Conservation (phyloP, 1,140 invertebrate species). For the Sinonovacula constricta region DNA sequence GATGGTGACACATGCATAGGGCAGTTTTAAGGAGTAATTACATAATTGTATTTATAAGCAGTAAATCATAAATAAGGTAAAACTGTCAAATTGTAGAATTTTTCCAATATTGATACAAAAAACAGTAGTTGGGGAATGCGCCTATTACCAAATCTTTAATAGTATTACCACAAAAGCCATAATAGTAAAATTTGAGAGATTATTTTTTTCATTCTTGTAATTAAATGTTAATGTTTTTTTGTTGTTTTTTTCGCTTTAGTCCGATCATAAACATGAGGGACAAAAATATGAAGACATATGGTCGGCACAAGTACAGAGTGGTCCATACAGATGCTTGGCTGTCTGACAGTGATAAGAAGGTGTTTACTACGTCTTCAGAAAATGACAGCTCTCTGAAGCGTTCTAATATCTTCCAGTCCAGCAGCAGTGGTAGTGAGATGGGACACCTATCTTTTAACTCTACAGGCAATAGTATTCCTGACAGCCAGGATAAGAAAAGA, state of each 20-base stretch:
- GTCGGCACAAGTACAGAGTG: constrained; percentile 40
- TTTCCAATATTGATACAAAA: not conserved
- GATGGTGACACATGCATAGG: no score
- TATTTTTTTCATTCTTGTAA: not conserved
- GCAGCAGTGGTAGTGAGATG: constrained; percentile 37
- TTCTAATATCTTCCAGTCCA: constrained; percentile 36
- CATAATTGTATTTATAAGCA: no score
- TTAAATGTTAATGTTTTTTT: not conserved
- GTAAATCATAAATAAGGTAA: no score
- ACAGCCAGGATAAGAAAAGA: no score
- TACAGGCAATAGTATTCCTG: not conserved
- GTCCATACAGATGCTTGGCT: constrained; percentile 40
- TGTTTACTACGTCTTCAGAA: constrained; percentile 51
- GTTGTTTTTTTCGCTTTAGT: not conserved
- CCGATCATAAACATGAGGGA: constrained; percentile 35
- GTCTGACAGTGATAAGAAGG: constrained; percentile 35
- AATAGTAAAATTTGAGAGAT: not conserved
- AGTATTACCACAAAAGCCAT: not conserved
- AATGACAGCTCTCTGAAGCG: not conserved
- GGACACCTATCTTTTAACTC: constrained; percentile 15
- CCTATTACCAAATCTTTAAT: not conserved
- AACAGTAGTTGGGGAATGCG: not conserved
- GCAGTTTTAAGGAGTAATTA: no score
- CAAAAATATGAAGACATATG: constrained; percentile 38
- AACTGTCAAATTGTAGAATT: no score